These are phyloP conservation scores for Pelobates cultripes DNA, from an alignment of 2,797 vertebrate species.

Conservation along the genomic window DNA sequence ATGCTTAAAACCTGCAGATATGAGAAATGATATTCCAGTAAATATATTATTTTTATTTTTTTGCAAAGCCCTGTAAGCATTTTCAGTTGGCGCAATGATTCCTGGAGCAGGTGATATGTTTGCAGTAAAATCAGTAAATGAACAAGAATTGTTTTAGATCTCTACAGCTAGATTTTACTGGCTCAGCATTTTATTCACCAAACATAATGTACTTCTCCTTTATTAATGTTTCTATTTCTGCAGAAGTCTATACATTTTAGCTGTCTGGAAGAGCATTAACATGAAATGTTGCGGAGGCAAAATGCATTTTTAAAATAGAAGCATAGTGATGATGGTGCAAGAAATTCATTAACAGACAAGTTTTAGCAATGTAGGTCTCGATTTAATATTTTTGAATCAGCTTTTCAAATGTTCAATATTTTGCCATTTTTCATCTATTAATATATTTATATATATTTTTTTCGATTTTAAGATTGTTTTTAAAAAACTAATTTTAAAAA, in stretches of 20 bases:
- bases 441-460: no score
- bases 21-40: slow-evolving; percentile 41
- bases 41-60: slow-evolving; percentile 12
- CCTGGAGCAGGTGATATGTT: slow-evolving; percentile 5
- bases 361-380: no score
- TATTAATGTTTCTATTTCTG: neutral
- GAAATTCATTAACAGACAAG: no score
- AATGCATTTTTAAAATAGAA: no score
- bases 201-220: neutral
- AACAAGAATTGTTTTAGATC: neutral
- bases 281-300: neutral
- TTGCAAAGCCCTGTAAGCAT: slow-evolving; percentile 13
- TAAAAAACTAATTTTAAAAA: no score
- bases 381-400: no score
- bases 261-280: neutral
- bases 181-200: neutral
- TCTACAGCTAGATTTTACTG: neutral
- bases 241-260: neutral
- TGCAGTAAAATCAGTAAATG: neutral
- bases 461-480: no score
- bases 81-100: neutral
- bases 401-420: no score
- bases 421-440: no score
- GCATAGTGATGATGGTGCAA: no score
- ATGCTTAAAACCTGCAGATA: slow-evolving; percentile 38